Conservation (phyloP, 2,113 vertebrate genomes). For the Cololabis saira region DNA sequence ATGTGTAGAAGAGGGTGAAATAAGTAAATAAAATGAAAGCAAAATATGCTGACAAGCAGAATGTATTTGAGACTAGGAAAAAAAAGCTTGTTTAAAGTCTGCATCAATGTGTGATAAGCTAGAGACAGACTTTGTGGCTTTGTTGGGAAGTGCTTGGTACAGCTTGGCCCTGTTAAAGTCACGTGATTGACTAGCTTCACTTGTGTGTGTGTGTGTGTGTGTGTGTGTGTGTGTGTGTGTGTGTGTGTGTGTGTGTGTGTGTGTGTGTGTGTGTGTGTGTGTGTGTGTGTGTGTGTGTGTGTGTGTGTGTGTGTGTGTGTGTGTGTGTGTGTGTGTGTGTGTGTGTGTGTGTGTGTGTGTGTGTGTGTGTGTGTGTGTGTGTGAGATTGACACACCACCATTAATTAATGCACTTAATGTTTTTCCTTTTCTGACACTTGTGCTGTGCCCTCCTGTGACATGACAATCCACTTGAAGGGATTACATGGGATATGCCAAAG, state of each 20-base stretch:
- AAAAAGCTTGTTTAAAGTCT: slow-evolving; percentile 19
- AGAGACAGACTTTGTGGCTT: slow-evolving; percentile 39
- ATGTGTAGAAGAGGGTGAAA: too few species aligned
- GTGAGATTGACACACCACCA: slow-evolving; percentile 27
- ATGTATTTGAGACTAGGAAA: slow-evolving; percentile 1
- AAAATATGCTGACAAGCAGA: background rate
- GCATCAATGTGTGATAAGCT: background rate
- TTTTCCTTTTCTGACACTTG: background rate
- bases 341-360: slow-evolving; percentile 32
- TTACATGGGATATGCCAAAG: slow-evolving; percentile 48
- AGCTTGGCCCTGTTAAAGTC: slow-evolving; percentile 61
- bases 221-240: background rate
- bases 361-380: slow-evolving; percentile 10
- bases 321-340: slow-evolving; percentile 33
- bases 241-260: background rate
- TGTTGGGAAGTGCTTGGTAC: slow-evolving; percentile 73
- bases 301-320: background rate
- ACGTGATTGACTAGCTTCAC: slow-evolving; percentile 60
- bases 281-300: background rate
- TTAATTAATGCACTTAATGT: slow-evolving; percentile 43
- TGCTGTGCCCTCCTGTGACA: slow-evolving; percentile 15
- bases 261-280: background rate
- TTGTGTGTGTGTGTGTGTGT: slow-evolving; percentile 10
- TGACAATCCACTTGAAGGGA: slow-evolving; percentile 65
- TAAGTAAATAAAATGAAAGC: too few species aligned